These are phyloP conservation scores for Campylorhamphus procurvoides DNA, from an alignment of 2,113 vertebrate species.

Conservation along the genomic window DNA sequence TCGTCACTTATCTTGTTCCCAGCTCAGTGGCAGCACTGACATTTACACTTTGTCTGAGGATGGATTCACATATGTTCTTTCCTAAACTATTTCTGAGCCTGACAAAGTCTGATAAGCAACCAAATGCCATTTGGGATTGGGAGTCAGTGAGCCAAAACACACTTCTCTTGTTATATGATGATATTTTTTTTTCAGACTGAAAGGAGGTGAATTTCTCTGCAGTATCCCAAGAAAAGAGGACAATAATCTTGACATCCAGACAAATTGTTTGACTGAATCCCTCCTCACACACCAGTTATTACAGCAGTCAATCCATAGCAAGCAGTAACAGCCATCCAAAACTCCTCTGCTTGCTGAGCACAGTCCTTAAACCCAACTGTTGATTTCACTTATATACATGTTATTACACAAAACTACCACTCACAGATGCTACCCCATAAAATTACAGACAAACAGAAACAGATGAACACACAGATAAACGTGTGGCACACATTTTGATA, in stretches of 20 bases:
- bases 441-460: constrained; percentile 47
- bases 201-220: neutral
- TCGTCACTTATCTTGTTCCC: neutral
- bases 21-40: neutral
- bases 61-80: neutral
- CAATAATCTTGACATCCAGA: neutral
- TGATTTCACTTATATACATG: neutral
- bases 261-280: neutral
- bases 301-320: neutral
- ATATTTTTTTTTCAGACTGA: neutral
- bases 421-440: constrained; percentile 24
- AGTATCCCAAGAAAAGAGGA: neutral
- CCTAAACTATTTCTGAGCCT: neutral
- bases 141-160: neutral
- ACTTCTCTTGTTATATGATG: neutral
- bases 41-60: neutral
- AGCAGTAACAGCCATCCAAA: neutral
- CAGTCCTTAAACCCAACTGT: constrained; percentile 24
- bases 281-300: neutral
- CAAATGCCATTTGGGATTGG: neutral
- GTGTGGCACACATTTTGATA: neutral
- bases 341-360: neutral
- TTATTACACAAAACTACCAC: neutral
- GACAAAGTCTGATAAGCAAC: neutral
- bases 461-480: neutral